Percentiles rank a stretch among this genome's conserved stretches.
phyloP scores from a whole-genome alignment of 2,113 vertebrate species.

The Albula goreensis region DNA sequence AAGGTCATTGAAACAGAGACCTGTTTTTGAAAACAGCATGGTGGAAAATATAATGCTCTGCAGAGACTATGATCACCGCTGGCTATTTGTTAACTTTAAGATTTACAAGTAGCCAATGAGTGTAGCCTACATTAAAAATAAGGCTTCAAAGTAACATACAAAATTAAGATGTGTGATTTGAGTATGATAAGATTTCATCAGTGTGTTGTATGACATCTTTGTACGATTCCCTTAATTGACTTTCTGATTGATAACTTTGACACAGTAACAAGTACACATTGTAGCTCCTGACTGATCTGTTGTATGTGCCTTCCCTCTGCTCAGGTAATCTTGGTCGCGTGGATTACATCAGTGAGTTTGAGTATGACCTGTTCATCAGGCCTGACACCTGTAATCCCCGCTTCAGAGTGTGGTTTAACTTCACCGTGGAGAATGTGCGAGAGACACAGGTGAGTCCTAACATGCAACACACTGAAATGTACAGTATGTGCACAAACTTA shows the following conservation, averaged over 20 bases:
- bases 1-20: too few relatives aligned
- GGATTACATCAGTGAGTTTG: conserved; percentile 91
- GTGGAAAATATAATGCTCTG: too few relatives aligned
- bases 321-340: conserved; percentile 93
- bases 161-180: too few relatives aligned
- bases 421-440: conserved; percentile 92
- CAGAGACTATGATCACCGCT: too few relatives aligned
- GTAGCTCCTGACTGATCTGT: background rate
- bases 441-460: conserved; percentile 82
- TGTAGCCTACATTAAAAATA: too few relatives aligned
- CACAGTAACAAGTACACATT: background rate
- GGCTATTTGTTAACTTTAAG: too few relatives aligned
- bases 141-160: too few relatives aligned
- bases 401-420: conserved; percentile 98
- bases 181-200: too few relatives aligned
- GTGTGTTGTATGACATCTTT: too few relatives aligned
- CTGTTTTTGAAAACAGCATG: too few relatives aligned
- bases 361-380: conserved; percentile 95
- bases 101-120: too few relatives aligned
- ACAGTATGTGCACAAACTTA: background rate
- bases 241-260: background rate
- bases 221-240: background rate
- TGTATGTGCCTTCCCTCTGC: conserved; percentile 30
- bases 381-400: conserved; percentile 97
- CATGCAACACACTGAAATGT: background rate